Evolutionary conservation across 2,797 vertebrate genomes (phyloP), one percentile per base, ranked within the genome.

Genomic region (Labeo calbasu): DNA sequence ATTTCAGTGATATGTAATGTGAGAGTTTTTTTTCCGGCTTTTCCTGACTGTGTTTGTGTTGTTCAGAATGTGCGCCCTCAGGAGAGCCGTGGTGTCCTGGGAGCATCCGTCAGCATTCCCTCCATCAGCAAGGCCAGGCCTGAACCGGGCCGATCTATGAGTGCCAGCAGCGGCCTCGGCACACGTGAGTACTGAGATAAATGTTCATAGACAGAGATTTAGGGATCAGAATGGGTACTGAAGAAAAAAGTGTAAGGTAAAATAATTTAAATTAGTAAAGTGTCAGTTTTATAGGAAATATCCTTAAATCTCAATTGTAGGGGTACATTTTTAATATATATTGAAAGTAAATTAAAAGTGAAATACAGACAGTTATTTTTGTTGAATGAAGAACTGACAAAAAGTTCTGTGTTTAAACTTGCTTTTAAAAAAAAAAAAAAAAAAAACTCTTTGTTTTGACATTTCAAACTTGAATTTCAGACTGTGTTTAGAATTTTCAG

Each of bases 121-220:
- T 97, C 98, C 9, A 98, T 99, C 94, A 97, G 96, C 17, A 99
- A 97, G 88, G 95, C 96, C 92, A 95, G 96, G 88, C 95, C 93
- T 0, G 98, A 99, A 88, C 97, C 98, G 0, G 98, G 98, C 0
- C 96, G 98, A 11, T 99, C 98, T 57, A 98, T 99, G 98, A 99
- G 98, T 0, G 97, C 97, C 10, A 99, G 98, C 95, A 99, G 98
- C 0, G 97, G 98, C 6, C 93, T 99, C 68, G 97, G 96, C 85
- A 96, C 97, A 92, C 95, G 98, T 99, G 94, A 98, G 98, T 97
- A 82, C 48, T 53, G 12, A 73, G 5, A 25, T 23, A 68, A 7
- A n/a, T 36, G 8, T 36, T 50, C 17, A 13, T 40, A 48, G 9
- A 8, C 19, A 1, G 19, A 55, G 5, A 23, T 53, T 28, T 69